Conservation (phyloP, 2,888 invertebrate genomes). For the Pristionchus entomophagus region DNA sequence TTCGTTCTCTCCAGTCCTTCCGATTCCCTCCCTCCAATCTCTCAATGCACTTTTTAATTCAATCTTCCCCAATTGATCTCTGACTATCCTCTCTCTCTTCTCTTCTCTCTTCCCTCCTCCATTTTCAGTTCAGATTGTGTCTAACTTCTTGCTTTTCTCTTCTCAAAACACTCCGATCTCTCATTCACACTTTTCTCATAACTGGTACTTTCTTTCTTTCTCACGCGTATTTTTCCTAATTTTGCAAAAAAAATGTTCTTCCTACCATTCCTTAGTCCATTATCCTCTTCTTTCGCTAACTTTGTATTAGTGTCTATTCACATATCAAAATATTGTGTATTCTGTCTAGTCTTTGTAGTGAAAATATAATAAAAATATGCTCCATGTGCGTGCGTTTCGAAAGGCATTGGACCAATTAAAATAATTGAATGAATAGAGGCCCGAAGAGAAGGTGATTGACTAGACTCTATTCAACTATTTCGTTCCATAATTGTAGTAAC, state of each 20-base stretch:
- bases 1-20: neutral
- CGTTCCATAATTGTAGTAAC: no score
- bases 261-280: neutral
- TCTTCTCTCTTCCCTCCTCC: neutral
- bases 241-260: neutral
- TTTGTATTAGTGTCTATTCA: neutral
- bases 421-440: no score
- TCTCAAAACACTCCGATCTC: constrained; percentile 18
- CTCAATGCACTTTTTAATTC: constrained; percentile 39
- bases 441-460: no score
- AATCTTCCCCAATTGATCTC: constrained; percentile 37
- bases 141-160: constrained; percentile 19
- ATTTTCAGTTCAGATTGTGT: constrained; percentile 35
- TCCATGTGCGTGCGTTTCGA: no score
- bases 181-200: neutral
- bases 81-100: neutral
- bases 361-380: no score
- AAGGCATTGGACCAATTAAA: no score
- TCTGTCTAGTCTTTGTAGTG: no score
- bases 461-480: no score
- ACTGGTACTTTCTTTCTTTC: neutral
- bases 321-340: no score
- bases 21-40: constrained; percentile 38
- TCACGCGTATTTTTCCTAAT: no score
- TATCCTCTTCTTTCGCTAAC: neutral